Percentiles rank a stretch among this genome's conserved stretches.
These are phyloP conservation scores for Montipora sp. DNA, from an alignment of 64 coral and sea anemone species.

Conservation along the genomic window DNA sequence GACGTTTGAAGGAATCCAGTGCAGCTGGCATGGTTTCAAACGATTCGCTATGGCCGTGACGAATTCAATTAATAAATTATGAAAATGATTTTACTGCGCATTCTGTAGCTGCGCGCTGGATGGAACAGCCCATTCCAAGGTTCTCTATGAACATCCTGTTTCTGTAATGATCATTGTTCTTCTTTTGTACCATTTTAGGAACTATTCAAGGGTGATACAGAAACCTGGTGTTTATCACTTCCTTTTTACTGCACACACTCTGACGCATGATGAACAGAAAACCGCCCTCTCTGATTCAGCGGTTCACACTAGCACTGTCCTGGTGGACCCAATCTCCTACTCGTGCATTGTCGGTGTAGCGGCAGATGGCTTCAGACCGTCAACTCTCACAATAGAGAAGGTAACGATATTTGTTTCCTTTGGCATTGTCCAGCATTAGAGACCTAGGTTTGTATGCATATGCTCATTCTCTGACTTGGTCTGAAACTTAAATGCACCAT, in stretches of 20 bases:
- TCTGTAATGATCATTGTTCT: not conserved
- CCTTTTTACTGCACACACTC: slow-evolving; percentile 31
- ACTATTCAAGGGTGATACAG: slow-evolving; percentile 38
- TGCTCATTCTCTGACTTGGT: no score
- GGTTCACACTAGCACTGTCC: slow-evolving; percentile 71
- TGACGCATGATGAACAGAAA: slow-evolving; percentile 39
- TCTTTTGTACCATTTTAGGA: slow-evolving; percentile 37
- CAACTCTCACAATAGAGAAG: slow-evolving; percentile 64
- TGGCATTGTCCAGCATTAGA: no score
- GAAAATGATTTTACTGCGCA: no score
- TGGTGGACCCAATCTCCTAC: slow-evolving; percentile 76
- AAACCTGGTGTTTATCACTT: slow-evolving; percentile 70
- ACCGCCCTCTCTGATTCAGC: slow-evolving; percentile 28
- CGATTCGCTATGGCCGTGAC: no score
- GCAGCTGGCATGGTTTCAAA: no score
- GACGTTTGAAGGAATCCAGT: no score
- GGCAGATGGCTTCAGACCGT: slow-evolving; percentile 63
- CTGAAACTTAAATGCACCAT: no score
- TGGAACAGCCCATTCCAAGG: no score
- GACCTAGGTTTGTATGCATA: no score
- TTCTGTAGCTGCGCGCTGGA: no score
- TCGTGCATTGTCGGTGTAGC: slow-evolving; percentile 65
- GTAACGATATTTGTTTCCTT: slow-evolving; percentile 10
- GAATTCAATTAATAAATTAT: no score
- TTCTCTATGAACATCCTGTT: not conserved